phyloP scores from a whole-genome alignment of 1,140 invertebrate genomes.

The Neodiprion virginianus region DNA sequence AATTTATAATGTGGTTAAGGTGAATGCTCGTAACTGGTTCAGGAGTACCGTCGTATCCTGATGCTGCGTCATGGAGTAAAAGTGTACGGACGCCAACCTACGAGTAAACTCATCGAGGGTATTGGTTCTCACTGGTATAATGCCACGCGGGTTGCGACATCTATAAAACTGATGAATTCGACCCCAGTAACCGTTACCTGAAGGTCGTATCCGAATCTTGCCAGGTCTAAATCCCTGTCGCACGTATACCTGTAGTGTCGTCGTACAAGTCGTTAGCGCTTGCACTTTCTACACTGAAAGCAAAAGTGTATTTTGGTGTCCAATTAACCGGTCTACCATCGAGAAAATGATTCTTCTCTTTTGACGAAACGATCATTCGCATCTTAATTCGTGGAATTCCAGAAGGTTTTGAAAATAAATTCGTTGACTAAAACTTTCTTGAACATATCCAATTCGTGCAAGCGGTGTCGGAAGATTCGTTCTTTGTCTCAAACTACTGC shows the following conservation, averaged over 20 bases:
- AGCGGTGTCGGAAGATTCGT: too few relatives aligned
- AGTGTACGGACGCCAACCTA: not conserved
- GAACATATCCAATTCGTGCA: too few relatives aligned
- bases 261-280: not conserved
- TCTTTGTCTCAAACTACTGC: too few relatives aligned
- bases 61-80: not conserved
- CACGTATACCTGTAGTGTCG: not conserved
- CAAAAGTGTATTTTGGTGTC: not conserved
- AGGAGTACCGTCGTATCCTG: slow-evolving; percentile 6
- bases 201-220: not conserved
- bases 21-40: slow-evolving; percentile 2
- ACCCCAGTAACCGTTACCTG: not conserved
- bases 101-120: not conserved
- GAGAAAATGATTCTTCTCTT: not conserved
- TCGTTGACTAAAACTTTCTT: too few relatives aligned
- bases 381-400: too few relatives aligned
- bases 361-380: not conserved
- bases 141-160: not conserved
- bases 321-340: not conserved
- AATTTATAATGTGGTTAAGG: not conserved
- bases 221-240: not conserved
- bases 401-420: too few relatives aligned
- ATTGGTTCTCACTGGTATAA: not conserved
- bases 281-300: not conserved
- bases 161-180: not conserved